A percentile compares a stretch with the other conserved stretches of the same genome.
phyloP scores from a whole-genome alignment of 2,888 invertebrate species.

The Drosophila cracens region DNA sequence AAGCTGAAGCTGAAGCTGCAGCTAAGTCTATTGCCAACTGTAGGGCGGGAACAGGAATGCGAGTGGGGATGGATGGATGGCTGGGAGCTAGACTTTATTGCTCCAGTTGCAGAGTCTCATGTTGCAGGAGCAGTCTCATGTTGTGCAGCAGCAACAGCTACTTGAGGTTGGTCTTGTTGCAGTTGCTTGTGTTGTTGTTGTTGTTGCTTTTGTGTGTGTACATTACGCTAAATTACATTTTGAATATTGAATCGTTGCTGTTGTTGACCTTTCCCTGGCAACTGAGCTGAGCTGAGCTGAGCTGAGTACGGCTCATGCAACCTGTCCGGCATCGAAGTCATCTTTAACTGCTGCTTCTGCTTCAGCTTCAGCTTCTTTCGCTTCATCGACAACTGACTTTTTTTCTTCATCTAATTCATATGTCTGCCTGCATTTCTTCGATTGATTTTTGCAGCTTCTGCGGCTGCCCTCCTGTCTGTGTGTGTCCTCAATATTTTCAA shows the following conservation, averaged over 20 bases:
- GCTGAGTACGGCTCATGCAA: slow-evolving; percentile 22
- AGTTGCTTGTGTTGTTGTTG: slow-evolving; percentile 29
- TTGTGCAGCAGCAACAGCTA: slow-evolving; percentile 36
- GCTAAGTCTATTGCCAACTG: slow-evolving; percentile 30
- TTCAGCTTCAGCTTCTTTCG: neutral
- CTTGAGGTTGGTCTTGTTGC: slow-evolving; percentile 7
- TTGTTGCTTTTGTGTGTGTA: slow-evolving; percentile 41
- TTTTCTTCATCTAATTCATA: neutral
- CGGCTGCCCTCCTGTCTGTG: neutral
- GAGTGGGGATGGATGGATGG: slow-evolving; percentile 13
- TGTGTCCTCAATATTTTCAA: neutral
- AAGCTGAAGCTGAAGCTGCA: slow-evolving; percentile 12
- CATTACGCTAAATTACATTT: slow-evolving; percentile 80
- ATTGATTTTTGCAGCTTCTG: slow-evolving; percentile 41
- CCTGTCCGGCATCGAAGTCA: slow-evolving; percentile 32
- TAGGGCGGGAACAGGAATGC: neutral
- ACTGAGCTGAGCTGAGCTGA: slow-evolving; percentile 19
- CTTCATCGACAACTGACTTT: neutral
- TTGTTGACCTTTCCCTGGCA: slow-evolving; percentile 57
- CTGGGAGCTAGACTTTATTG: slow-evolving; percentile 50
- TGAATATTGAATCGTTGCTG: slow-evolving; percentile 77
- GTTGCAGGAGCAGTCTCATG: slow-evolving; percentile 60
- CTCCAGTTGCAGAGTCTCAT: slow-evolving; percentile 62
- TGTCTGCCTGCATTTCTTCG: slow-evolving; percentile 23
- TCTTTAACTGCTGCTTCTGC: slow-evolving; percentile 4